Percentiles rank a stretch among this genome's conserved stretches.
Evolutionary conservation across 2,113 vertebrate genomes (phyloP).

Genomic region (Siniperca chuatsi): DNA sequence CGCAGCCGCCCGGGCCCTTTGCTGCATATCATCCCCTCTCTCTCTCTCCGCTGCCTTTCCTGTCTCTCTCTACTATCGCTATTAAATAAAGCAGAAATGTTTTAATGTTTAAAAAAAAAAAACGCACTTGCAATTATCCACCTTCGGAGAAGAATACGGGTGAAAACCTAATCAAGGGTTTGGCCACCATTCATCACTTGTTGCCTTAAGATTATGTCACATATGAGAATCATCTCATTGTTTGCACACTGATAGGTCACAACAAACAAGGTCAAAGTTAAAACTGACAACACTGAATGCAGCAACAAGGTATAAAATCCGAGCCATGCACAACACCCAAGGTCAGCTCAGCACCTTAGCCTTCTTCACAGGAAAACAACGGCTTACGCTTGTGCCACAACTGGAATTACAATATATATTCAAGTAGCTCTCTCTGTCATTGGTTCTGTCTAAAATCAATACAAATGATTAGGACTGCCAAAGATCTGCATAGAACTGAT

Average conservation of each 20-base stretch:
- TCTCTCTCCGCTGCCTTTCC: too few relatives aligned
- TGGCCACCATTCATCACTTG: background rate
- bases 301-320: background rate
- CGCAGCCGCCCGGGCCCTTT: too few relatives aligned
- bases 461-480: background rate
- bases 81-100: too few relatives aligned
- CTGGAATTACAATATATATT: background rate
- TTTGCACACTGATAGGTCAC: too few relatives aligned
- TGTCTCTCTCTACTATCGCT: too few relatives aligned
- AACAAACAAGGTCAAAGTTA: background rate
- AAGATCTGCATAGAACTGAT: background rate
- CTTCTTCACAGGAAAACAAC: background rate
- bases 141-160: background rate
- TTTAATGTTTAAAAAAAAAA: too few relatives aligned
- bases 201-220: too few relatives aligned
- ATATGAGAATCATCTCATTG: too few relatives aligned
- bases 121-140: background rate
- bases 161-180: background rate
- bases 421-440: background rate
- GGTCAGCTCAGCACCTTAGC: background rate
- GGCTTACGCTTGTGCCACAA: background rate
- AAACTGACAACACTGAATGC: background rate
- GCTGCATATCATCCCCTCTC: too few relatives aligned
- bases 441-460: conserved; percentile 1
- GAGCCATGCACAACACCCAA: background rate